Percentiles rank a stretch among this genome's conserved stretches.
Conservation (phyloP, 2,797 vertebrate species). For the Amphiprion clarkii region DNA sequence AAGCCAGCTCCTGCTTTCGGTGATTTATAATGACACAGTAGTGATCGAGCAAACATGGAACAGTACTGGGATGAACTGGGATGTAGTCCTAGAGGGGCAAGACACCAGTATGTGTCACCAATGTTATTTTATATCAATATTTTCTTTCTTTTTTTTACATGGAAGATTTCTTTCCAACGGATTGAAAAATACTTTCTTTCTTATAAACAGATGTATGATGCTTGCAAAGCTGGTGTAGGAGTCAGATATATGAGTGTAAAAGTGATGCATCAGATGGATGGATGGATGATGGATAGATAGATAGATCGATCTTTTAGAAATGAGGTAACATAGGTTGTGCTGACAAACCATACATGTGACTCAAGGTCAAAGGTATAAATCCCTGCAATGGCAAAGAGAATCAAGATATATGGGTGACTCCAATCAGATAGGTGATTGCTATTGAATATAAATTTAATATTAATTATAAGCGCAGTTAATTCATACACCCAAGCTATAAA, state of each 20-base stretch:
- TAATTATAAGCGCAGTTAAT: background rate
- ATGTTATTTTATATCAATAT: background rate
- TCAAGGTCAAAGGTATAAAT: background rate
- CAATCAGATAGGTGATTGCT: background rate
- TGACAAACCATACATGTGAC: background rate
- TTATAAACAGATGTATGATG: background rate
- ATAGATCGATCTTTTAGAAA: background rate
- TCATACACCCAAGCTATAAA: background rate
- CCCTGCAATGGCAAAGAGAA: background rate
- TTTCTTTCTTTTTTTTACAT: background rate
- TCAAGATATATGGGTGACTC: constrained; percentile 2
- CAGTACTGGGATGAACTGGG: background rate
- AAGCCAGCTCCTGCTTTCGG: background rate
- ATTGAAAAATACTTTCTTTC: background rate
- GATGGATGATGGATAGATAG: background rate
- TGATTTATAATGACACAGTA: constrained; percentile 1
- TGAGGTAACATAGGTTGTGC: background rate
- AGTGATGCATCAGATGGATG: background rate
- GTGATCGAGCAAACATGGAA: background rate
- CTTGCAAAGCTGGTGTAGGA: background rate
- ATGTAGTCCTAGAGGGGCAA: background rate
- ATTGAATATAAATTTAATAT: background rate
- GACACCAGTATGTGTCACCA: background rate
- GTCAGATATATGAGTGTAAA: background rate
- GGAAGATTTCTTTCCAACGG: background rate